phyloP scores from a whole-genome alignment of 2,113 vertebrate species.

The Anarhynchus alexandrinus region DNA sequence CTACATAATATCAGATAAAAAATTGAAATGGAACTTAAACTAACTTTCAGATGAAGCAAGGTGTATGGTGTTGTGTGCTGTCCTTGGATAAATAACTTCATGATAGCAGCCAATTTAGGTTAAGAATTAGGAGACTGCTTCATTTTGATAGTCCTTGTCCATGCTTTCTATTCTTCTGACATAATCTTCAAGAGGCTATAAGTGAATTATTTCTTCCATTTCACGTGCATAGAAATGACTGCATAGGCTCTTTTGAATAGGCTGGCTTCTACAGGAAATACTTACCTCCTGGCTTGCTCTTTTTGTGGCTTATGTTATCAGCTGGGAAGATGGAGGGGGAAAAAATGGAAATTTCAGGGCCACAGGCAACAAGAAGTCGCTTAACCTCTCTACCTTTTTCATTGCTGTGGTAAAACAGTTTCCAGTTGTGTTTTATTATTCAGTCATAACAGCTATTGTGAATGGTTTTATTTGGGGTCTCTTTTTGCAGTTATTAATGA shows the following conservation, averaged over 20 bases:
- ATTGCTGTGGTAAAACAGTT: not conserved
- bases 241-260: not conserved
- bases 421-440: not conserved
- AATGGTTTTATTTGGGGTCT: not conserved
- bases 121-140: not conserved
- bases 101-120: not conserved
- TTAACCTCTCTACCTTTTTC: not conserved
- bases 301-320: not conserved
- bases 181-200: not conserved
- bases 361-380: not conserved
- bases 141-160: not conserved
- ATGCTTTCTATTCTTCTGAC: not conserved
- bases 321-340: not conserved
- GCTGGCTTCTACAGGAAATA: not conserved
- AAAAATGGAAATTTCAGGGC: not conserved
- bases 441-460: not conserved
- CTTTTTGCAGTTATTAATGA: conserved; percentile 6
- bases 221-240: not conserved
- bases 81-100: not conserved
- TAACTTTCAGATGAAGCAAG: not conserved
- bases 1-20: not conserved
- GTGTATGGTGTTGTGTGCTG: not conserved
- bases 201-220: not conserved
- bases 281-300: not conserved
- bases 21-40: not conserved